These are phyloP conservation scores for Tuberolachnus salignus DNA, from an alignment of 2,888 invertebrate species.

Conservation along the genomic window DNA sequence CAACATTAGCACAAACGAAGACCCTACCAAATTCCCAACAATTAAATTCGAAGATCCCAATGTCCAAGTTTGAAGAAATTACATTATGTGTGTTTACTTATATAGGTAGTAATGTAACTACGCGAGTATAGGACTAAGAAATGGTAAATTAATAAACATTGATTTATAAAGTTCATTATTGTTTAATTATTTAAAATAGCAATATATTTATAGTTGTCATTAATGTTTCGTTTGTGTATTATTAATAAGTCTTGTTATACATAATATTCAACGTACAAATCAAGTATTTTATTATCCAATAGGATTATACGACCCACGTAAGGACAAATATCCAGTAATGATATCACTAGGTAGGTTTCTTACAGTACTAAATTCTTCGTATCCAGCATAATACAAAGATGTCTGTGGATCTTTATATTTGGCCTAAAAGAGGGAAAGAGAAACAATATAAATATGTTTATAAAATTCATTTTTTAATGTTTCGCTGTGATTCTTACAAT, in stretches of 20 bases:
- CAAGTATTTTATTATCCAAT: slow-evolving; percentile 18
- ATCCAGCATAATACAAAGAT: slow-evolving; percentile 81
- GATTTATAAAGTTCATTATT: slow-evolving; percentile 24
- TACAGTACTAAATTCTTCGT: slow-evolving; percentile 86
- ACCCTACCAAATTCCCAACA: slow-evolving; percentile 45
- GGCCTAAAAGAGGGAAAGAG: slow-evolving; percentile 64
- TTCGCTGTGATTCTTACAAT: slow-evolving; percentile 69
- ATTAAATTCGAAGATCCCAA: slow-evolving; percentile 49
- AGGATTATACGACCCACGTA: slow-evolving; percentile 65
- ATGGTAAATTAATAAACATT: slow-evolving; percentile 30
- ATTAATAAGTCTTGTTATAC: neutral
- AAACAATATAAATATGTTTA: neutral
- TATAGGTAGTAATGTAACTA: slow-evolving; percentile 44
- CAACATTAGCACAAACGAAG: slow-evolving; percentile 26
- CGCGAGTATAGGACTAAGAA: slow-evolving; percentile 44
- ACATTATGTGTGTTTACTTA: slow-evolving; percentile 21
- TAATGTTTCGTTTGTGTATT: neutral
- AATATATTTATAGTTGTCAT: slow-evolving; percentile 10
- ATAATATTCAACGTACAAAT: neutral
- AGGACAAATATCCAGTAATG: slow-evolving; percentile 84
- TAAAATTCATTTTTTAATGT: neutral
- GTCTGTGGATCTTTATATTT: slow-evolving; percentile 91
- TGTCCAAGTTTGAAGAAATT: slow-evolving; percentile 36
- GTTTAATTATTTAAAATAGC: slow-evolving; percentile 23
- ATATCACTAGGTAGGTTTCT: slow-evolving; percentile 89